phyloP scores from a whole-genome alignment of 2,113 vertebrate species.

The Stigmatopora nigra region DNA sequence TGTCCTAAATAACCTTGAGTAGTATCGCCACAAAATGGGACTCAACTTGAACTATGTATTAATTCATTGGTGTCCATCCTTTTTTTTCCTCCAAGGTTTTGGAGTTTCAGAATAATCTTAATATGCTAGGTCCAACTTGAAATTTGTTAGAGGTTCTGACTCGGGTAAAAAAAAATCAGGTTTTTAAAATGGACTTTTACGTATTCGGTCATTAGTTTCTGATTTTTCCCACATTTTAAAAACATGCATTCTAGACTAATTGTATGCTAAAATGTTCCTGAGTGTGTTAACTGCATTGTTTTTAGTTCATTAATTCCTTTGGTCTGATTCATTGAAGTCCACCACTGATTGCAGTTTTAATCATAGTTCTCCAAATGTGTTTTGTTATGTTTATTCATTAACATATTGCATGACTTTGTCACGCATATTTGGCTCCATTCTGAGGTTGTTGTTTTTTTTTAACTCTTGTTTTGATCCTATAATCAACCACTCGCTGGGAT shows the following conservation, averaged over 20 bases:
- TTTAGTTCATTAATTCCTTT: not conserved
- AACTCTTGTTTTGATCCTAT: not conserved
- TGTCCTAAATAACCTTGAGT: conserved; percentile 34
- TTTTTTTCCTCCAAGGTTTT: too few relatives aligned
- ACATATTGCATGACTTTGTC: not conserved
- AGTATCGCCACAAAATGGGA: conserved; percentile 6
- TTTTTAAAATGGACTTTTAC: too few relatives aligned
- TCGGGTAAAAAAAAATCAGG: too few relatives aligned
- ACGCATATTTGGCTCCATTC: not conserved
- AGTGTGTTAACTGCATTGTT: too few relatives aligned
- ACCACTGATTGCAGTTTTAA: not conserved
- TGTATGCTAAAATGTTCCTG: too few relatives aligned
- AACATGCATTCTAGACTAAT: too few relatives aligned
- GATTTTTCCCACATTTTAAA: too few relatives aligned
- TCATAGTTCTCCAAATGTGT: not conserved
- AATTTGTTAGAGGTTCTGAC: too few relatives aligned
- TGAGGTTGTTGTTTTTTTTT: not conserved
- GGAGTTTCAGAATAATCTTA: too few relatives aligned
- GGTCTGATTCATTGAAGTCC: not conserved
- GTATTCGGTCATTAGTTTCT: too few relatives aligned
- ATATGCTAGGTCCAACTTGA: too few relatives aligned
- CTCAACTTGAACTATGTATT: not conserved
- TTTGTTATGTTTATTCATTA: not conserved
- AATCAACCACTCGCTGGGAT: not conserved
- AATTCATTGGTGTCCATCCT: not conserved